Percentiles rank a stretch among this genome's conserved stretches.
Evolutionary conservation across 2,797 vertebrate species (phyloP).

Genomic region (Salmo trutta): DNA sequence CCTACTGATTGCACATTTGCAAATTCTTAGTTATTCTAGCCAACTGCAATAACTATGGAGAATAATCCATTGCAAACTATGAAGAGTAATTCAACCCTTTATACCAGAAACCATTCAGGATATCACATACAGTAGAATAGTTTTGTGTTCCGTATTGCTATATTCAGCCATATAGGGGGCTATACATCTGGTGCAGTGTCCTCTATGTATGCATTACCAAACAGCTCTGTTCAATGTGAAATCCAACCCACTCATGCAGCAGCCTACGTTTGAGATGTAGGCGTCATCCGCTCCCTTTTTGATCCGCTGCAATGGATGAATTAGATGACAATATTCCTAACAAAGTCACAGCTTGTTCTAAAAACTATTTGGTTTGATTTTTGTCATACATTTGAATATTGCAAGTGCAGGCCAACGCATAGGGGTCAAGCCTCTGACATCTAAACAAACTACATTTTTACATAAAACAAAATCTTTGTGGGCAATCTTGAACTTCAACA

Average conservation of each 20-base stretch:
- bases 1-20: no score
- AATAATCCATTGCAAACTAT: neutral
- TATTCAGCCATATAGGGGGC: neutral
- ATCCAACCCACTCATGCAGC: neutral
- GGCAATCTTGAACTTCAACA: neutral
- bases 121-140: neutral
- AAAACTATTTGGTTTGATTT: neutral
- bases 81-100: neutral
- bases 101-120: neutral
- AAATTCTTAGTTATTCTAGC: neutral
- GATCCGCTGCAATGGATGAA: neutral
- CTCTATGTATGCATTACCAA: neutral
- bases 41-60: neutral
- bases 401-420: neutral
- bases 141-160: neutral
- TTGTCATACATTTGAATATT: neutral
- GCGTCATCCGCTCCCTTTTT: neutral
- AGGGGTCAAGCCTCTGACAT: neutral
- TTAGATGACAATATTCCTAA: no score
- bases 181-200: neutral
- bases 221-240: neutral
- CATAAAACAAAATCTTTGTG: neutral
- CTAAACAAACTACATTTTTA: neutral
- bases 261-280: neutral
- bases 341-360: neutral